Base-by-base conservation (phyloP, 2,113 vertebrate genomes). In the Sphyrna mokarran region DNA sequence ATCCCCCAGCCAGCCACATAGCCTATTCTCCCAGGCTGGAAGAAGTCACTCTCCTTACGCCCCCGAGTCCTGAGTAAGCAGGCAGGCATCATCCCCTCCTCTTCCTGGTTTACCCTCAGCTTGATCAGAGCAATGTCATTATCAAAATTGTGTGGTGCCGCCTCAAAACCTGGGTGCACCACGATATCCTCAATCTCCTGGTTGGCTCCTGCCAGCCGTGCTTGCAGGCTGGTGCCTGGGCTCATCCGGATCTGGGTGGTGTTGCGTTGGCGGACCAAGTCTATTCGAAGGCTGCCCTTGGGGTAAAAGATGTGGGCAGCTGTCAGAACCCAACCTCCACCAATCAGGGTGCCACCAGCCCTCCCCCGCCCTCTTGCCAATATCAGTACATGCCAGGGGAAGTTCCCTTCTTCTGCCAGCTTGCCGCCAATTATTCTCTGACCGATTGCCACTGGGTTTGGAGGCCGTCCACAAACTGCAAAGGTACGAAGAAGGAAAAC, bases 51-150 rank as follows among this genome's bases (percentile, higher is more conserved):
- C 20, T 8, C 94, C 22, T 23, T 10, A 48, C 3, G n/a, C 43
- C 97, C 7, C 16, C 85, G 0, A 96, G 95, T 54, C 96, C 23
- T 96, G 0, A 99, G 98, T 54, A 99, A 98, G 96, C 99, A 99
- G 96, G 99, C 96, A 3, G 99, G 98, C 69, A 98, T 97, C 0
- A 9, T 14, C 61, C 9, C 2, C 48, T 66, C 9, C 23, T 54
- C 96, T 1, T 96, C 96, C 13, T 98, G 97, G 0, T 97, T 97
- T 9, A 97, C 96, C 78, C 97, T 95, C 78, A 99, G 97, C 96
- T 97, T 98, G 68, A 99, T 96, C 18, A 99, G 97, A 89, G 99
- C 99, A 40, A 99, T 99, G 96, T 99, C 99, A 61, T 98, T 98
- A 0, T 99, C 96, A 43, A 95, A 99, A 95, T 96, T 97, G 40